Conservation (phyloP, 2,888 invertebrate species). For the Caenorhabditis panamensis region DNA sequence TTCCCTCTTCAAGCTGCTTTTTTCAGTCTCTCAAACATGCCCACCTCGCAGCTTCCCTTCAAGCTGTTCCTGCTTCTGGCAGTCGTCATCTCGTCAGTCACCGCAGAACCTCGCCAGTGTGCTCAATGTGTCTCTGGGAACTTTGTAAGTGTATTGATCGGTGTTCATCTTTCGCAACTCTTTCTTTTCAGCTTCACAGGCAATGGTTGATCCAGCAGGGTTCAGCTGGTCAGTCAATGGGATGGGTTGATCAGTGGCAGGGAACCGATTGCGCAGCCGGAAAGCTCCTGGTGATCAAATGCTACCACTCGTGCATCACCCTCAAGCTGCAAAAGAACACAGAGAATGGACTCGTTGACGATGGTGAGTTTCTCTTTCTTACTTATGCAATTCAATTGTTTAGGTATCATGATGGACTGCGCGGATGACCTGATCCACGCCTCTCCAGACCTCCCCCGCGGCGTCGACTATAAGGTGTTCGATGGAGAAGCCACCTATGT, state of each 20-base stretch:
- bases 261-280: constrained; percentile 14
- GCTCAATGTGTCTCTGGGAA: constrained; percentile 43
- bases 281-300: background rate
- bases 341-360: background rate
- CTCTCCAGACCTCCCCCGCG: constrained; percentile 35
- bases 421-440: constrained; percentile 23
- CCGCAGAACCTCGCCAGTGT: background rate
- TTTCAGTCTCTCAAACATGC: background rate
- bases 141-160: constrained; percentile 40
- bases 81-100: background rate
- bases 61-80: background rate
- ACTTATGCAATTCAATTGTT: background rate
- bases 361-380: constrained; percentile 12
- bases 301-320: constrained; percentile 17
- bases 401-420: constrained; percentile 40
- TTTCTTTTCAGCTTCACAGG: constrained; percentile 10
- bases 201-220: constrained; percentile 30
- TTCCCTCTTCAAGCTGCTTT: background rate
- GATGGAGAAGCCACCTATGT: constrained; percentile 11
- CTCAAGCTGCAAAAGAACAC: constrained; percentile 1
- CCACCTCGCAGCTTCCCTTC: background rate
- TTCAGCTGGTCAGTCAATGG: constrained; percentile 18
- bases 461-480: constrained; percentile 20
- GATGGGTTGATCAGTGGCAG: constrained; percentile 27
- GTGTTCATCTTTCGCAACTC: too few relatives aligned